These are phyloP conservation scores for Atractosteus spatula DNA, from an alignment of 2,113 vertebrate species.

Conservation along the genomic window DNA sequence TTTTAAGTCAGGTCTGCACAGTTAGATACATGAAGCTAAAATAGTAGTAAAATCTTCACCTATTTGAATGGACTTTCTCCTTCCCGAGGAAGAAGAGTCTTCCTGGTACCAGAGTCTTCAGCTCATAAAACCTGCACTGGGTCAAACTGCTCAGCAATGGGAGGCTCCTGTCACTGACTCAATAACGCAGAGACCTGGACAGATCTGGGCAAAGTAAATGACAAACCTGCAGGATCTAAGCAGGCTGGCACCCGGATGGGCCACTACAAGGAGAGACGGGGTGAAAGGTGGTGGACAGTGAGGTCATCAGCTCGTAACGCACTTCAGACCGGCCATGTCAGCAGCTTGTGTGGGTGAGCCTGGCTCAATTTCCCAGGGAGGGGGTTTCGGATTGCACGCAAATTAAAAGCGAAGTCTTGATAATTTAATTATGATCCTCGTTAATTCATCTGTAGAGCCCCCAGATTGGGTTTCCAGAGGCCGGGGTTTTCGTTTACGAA, in stretches of 20 bases:
- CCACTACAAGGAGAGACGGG: slow-evolving; percentile 58
- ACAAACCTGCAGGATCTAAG: slow-evolving; percentile 62
- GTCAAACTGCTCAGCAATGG: no score
- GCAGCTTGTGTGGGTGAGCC: slow-evolving; percentile 28
- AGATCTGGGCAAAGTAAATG: no score
- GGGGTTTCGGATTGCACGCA: slow-evolving; percentile 73
- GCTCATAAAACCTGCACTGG: no score
- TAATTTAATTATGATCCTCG: slow-evolving; percentile 95
- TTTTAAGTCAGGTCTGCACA: no score
- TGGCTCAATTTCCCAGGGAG: slow-evolving; percentile 49
- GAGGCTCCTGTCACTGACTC: no score
- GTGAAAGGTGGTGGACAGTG: slow-evolving; percentile 50
- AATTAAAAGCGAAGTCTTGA: slow-evolving; percentile 75
- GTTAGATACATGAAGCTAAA: no score
- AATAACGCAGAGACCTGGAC: no score
- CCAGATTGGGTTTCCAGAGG: slow-evolving; percentile 77
- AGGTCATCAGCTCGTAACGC: slow-evolving; percentile 27
- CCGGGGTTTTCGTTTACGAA: slow-evolving; percentile 73
- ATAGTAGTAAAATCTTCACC: no score
- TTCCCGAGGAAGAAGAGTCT: no score
- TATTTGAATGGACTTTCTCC: no score
- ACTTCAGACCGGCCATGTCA: slow-evolving; percentile 43
- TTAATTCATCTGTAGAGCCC: slow-evolving; percentile 78
- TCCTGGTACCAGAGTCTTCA: no score
- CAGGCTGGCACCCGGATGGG: slow-evolving; percentile 50